Conservation (phyloP, 1,140 invertebrate genomes). For the Acromyrmex charruanus region DNA sequence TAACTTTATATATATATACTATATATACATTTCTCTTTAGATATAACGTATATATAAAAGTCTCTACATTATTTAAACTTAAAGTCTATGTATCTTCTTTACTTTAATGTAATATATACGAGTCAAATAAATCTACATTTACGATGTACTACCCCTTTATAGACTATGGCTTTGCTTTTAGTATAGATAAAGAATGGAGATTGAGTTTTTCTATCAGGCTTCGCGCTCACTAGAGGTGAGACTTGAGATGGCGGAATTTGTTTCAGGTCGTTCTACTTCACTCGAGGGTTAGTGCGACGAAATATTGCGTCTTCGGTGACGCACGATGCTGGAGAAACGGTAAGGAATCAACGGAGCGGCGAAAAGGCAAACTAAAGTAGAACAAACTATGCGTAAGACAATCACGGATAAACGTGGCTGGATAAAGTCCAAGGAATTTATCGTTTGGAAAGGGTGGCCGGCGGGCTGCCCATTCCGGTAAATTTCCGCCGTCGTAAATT, state of each 20-base stretch:
- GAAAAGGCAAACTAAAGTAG: constrained; percentile 52
- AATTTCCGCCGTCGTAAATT: constrained; percentile 72
- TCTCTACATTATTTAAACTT: not conserved
- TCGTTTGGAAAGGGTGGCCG: constrained; percentile 70
- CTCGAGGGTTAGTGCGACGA: constrained; percentile 47
- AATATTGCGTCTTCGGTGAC: constrained; percentile 49
- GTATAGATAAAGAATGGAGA: constrained; percentile 4
- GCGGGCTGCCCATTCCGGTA: constrained; percentile 44
- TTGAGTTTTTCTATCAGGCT: constrained; percentile 13
- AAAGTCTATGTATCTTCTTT: not conserved
- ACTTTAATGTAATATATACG: not conserved
- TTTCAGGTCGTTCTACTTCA: constrained; percentile 46
- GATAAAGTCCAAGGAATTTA: constrained; percentile 77
- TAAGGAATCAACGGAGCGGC: constrained; percentile 36
- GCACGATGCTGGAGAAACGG: constrained; percentile 12
- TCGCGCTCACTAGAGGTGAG: not conserved
- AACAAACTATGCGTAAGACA: constrained; percentile 72
- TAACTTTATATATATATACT: not conserved
- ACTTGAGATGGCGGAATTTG: constrained; percentile 37
- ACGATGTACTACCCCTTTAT: not conserved
- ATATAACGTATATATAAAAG: not conserved
- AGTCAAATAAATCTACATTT: not conserved
- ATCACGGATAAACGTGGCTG: constrained; percentile 74
- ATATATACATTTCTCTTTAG: not conserved
- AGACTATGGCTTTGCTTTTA: not conserved